phyloP scores from a whole-genome alignment of 2,888 invertebrate species.

The Apotomis capreana region DNA sequence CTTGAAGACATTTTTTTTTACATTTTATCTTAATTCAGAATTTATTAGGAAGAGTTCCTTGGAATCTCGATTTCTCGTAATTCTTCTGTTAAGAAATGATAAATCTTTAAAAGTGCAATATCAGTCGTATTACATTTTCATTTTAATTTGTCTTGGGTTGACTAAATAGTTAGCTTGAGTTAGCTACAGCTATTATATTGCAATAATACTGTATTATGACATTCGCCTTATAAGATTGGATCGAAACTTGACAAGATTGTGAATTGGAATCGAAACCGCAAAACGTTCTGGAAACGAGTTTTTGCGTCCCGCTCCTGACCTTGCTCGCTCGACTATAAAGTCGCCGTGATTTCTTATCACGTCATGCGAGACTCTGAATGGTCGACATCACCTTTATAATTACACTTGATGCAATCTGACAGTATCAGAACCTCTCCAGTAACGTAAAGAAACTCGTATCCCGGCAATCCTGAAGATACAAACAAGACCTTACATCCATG shows the following conservation, averaged over 20 bases:
- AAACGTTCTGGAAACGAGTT: conserved; percentile 30
- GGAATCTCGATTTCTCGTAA: background rate
- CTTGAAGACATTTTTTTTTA: background rate
- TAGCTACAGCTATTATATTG: too few species aligned
- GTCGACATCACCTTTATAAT: conserved; percentile 23
- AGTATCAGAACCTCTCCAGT: conserved; percentile 25
- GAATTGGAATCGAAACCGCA: conserved; percentile 29
- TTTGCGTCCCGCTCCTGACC: conserved; percentile 37
- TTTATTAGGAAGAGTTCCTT: background rate
- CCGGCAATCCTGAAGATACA: background rate
- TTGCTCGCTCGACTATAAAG: conserved; percentile 34
- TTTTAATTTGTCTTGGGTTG: too few species aligned
- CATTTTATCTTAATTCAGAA: background rate
- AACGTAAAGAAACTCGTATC: conserved; percentile 1
- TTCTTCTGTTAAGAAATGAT: background rate
- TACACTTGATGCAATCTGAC: conserved; percentile 32
- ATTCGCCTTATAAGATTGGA: conserved; percentile 1
- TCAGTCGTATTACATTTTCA: too few species aligned
- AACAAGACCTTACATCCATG: conserved; percentile 1
- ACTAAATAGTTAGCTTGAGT: too few species aligned
- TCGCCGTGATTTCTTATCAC: conserved; percentile 28
- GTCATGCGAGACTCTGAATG: conserved; percentile 14
- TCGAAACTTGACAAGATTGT: conserved; percentile 10
- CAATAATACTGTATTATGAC: background rate
- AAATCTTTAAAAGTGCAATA: too few species aligned